These are phyloP conservation scores for Cottoperca gobio DNA, from an alignment of 2,797 vertebrate species.

Conservation along the genomic window DNA sequence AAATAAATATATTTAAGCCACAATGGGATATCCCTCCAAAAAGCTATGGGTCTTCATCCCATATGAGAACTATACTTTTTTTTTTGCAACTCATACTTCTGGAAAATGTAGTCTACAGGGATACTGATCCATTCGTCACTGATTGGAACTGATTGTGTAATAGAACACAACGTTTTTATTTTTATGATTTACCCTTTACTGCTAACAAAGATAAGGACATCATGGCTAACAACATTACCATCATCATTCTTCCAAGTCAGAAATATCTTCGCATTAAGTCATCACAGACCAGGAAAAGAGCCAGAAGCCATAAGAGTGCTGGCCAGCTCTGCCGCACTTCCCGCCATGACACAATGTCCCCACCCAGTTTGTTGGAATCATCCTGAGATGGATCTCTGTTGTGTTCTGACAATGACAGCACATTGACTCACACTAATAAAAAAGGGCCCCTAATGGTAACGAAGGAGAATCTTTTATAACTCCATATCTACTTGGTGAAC, in stretches of 20 bases:
- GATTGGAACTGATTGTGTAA: background rate
- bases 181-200: background rate
- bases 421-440: slow-evolving; percentile 17
- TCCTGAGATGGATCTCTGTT: slow-evolving; percentile 24
- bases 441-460: slow-evolving; percentile 16
- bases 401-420: slow-evolving; percentile 21
- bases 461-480: background rate
- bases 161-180: background rate
- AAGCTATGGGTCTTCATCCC: background rate
- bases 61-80: background rate
- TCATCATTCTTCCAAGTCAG: slow-evolving; percentile 6
- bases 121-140: background rate
- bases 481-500: background rate
- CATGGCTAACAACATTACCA: background rate
- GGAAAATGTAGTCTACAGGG: background rate
- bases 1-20: background rate
- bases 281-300: slow-evolving; percentile 15
- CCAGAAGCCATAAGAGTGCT: slow-evolving; percentile 9
- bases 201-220: slow-evolving; percentile 10
- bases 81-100: background rate
- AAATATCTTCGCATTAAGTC: slow-evolving; percentile 18
- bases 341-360: slow-evolving; percentile 24
- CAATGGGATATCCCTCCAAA: background rate
- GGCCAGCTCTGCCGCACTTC: slow-evolving; percentile 1
- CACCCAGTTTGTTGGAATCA: slow-evolving; percentile 28